Evolutionary conservation across 2,888 invertebrate genomes (phyloP).

Genomic region (Muscina levida): DNA sequence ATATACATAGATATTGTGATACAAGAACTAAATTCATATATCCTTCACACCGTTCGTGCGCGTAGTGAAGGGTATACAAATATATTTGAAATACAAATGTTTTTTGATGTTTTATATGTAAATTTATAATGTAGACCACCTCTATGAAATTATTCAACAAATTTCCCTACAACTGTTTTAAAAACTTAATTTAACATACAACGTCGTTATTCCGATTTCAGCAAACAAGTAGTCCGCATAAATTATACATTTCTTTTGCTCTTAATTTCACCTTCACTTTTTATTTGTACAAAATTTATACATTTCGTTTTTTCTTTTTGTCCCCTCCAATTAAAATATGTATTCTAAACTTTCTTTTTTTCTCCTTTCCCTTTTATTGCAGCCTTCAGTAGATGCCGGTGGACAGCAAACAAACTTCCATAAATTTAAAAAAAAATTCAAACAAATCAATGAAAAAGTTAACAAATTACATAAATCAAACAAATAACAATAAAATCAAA

Average conservation of each 20-base stretch:
- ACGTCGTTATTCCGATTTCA: too few species aligned
- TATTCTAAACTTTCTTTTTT: conserved; percentile 34
- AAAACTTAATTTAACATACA: too few species aligned
- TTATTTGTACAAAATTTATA: conserved; percentile 22
- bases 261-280: conserved; percentile 42
- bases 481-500: conserved; percentile 20
- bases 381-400: conserved; percentile 9
- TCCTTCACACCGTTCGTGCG: too few species aligned
- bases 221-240: not conserved
- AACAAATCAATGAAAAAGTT: conserved; percentile 15
- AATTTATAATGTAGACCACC: too few species aligned
- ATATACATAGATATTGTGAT: too few species aligned
- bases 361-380: conserved; percentile 26
- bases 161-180: too few species aligned
- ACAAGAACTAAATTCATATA: too few species aligned
- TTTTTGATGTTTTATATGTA: too few species aligned
- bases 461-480: conserved; percentile 42
- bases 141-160: too few species aligned
- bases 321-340: too few species aligned
- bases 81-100: too few species aligned
- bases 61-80: too few species aligned
- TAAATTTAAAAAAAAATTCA: conserved; percentile 24
- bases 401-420: not conserved
- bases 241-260: conserved; percentile 1
- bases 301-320: not conserved